Percentiles rank a stretch among this genome's conserved stretches.
Conservation (phyloP, 2,888 invertebrate species). For the Hipparchia sbordonii region DNA sequence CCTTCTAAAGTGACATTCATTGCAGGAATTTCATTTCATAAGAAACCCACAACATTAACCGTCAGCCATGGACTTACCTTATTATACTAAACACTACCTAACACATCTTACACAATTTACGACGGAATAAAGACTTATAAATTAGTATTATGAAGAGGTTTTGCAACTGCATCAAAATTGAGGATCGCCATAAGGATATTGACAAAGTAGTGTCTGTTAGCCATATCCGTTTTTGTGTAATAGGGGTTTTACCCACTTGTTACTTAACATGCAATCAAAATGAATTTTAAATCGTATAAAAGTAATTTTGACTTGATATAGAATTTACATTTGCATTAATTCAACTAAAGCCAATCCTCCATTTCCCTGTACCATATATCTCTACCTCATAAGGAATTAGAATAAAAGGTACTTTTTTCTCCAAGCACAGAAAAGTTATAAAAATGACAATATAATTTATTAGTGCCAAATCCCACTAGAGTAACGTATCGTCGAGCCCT, state of each 20-base stretch:
- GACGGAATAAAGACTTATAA: conserved; percentile 23
- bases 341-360: too few relatives aligned
- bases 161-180: conserved; percentile 48
- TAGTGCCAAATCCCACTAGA: too few relatives aligned
- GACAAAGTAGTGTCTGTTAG: conserved; percentile 44
- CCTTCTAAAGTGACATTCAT: background rate
- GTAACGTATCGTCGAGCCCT: too few relatives aligned
- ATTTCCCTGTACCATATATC: background rate
- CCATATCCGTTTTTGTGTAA: conserved; percentile 27
- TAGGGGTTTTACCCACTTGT: conserved; percentile 28
- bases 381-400: background rate
- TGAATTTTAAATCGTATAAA: background rate
- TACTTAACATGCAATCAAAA: background rate
- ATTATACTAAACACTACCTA: conserved; percentile 17
- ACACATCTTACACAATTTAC: conserved; percentile 25
- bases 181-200: conserved; percentile 57
- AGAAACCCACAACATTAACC: conserved; percentile 12
- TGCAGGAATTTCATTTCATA: conserved; percentile 8
- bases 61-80: conserved; percentile 19
- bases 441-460: too few relatives aligned
- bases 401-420: too few relatives aligned
- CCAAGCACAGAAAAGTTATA: too few relatives aligned
- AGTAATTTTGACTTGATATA: background rate
- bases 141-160: conserved; percentile 26
- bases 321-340: background rate